phyloP scores from a whole-genome alignment of 2,888 invertebrate genomes.

The Caenorhabditis drosophilae region DNA sequence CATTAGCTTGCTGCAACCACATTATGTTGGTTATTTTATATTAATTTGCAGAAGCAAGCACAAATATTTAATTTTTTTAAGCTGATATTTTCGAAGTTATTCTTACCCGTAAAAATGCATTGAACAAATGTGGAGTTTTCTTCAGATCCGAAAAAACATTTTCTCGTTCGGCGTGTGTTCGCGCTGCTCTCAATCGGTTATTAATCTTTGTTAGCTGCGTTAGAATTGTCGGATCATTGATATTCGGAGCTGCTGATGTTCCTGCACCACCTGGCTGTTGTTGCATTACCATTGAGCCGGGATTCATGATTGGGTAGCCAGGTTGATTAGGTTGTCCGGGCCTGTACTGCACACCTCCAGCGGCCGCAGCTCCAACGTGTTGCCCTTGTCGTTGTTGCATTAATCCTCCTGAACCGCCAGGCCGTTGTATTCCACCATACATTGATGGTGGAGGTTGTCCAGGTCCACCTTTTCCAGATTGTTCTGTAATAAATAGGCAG shows the following conservation, averaged over 20 bases:
- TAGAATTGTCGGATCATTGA: constrained; percentile 15
- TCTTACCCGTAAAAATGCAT: constrained; percentile 81
- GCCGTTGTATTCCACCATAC: constrained; percentile 5
- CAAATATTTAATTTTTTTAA: neutral
- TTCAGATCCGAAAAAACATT: constrained; percentile 86
- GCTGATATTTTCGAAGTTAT: no score
- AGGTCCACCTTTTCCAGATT: constrained; percentile 9
- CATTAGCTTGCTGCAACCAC: neutral
- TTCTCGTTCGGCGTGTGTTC: constrained; percentile 81
- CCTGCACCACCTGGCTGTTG: constrained; percentile 16
- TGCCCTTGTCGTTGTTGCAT: constrained; percentile 17
- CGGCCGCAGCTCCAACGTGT: no score
- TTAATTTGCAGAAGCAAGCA: neutral
- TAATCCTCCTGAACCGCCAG: constrained; percentile 9
- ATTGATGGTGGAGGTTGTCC: constrained; percentile 69
- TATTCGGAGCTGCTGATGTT: constrained; percentile 8
- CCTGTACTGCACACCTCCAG: no score
- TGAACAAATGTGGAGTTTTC: constrained; percentile 92
- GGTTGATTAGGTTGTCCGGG: no score
- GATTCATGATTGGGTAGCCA: no score
- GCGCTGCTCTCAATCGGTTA: constrained; percentile 86
- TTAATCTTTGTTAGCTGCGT: constrained; percentile 76
- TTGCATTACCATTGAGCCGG: no score
- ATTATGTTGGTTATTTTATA: neutral
- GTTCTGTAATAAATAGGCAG: neutral